Conservation (phyloP, 2,888 invertebrate species). For the Drosophila yooni region DNA sequence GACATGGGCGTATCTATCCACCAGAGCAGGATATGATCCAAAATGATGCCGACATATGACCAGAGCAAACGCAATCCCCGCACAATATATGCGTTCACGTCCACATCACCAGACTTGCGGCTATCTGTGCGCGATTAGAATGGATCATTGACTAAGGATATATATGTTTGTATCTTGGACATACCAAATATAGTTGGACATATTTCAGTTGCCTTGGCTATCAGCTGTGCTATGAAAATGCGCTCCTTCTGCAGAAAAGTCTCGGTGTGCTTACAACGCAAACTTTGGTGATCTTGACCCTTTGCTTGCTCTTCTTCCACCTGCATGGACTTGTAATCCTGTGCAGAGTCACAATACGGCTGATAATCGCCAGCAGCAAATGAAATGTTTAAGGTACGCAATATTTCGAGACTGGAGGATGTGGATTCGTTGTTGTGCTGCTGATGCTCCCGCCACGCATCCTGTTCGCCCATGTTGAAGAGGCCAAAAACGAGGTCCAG, state of each 20-base stretch:
- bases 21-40: constrained; percentile 94
- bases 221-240: constrained; percentile 75
- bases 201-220: constrained; percentile 79
- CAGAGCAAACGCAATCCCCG: constrained; percentile 87
- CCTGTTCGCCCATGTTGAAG: constrained; percentile 81
- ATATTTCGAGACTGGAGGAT: constrained; percentile 83
- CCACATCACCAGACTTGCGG: constrained; percentile 59
- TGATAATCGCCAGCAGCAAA: constrained; percentile 79
- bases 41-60: constrained; percentile 92
- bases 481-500: constrained; percentile 81
- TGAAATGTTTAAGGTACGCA: constrained; percentile 82
- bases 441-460: constrained; percentile 75
- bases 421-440: constrained; percentile 78
- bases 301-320: constrained; percentile 11
- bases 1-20: constrained; percentile 92
- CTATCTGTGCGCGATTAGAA: constrained; percentile 31
- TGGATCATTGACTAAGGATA: neutral
- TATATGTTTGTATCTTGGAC: neutral
- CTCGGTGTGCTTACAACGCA: constrained; percentile 75
- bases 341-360: constrained; percentile 66
- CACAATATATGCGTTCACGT: constrained; percentile 78
- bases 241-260: constrained; percentile 79
- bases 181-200: constrained; percentile 81
- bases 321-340: constrained; percentile 64
- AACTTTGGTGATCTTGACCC: constrained; percentile 47